Evolutionary conservation across 2,888 invertebrate species (phyloP), one percentile per base, ranked within the genome.

Genomic region (Carpatolechia fugitivella): DNA sequence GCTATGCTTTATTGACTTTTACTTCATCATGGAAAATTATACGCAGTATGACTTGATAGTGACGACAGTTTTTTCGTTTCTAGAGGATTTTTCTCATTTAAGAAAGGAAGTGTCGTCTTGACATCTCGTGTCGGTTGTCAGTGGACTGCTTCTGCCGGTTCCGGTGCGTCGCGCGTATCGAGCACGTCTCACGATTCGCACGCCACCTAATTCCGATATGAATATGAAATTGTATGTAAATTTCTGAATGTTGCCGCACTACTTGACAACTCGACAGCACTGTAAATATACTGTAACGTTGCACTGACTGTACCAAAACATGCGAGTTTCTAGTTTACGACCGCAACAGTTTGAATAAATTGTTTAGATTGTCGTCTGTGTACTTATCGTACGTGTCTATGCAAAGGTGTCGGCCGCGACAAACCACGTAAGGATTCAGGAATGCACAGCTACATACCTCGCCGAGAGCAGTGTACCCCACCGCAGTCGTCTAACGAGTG

Each of bases 151-250:
- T 16, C 54, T 60, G 56, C 60, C 65, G 66, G 70, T 78, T 75
- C 70, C 70, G 68, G 60, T 62, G 61, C 59, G 58, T 36, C 14
- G 65, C 64, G 52, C 31, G 41, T 35, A 33, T 29, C 44, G 44
- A 29, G 44, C 20, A 44, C 40, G 48, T 38, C 47, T 36, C 54
- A 52, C 54, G 47, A 61, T 62, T 64, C 72, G 60, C 63, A 70
- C 65, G 64, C 72, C 70, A 80, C 78, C 83, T 82, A 84, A 85
- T 85, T 82, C 81, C 78, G 76, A 80, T 82, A 85, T 87, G 85
- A 86, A 86, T 85, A 85, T 86, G 82, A 85, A 86, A 85, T 85
- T 78, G 74, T 85, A 87, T 85, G 83, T 78, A 78, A 86, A 86
- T 87, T 74, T 78, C 72, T 80, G 79, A 85, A 85, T 82, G 76